A percentile compares a stretch with the other conserved stretches of the same genome.
These are phyloP conservation scores for Zoanthus sansibaricus DNA, from an alignment of 92 coral and sea anemone species.

Conservation along the genomic window DNA sequence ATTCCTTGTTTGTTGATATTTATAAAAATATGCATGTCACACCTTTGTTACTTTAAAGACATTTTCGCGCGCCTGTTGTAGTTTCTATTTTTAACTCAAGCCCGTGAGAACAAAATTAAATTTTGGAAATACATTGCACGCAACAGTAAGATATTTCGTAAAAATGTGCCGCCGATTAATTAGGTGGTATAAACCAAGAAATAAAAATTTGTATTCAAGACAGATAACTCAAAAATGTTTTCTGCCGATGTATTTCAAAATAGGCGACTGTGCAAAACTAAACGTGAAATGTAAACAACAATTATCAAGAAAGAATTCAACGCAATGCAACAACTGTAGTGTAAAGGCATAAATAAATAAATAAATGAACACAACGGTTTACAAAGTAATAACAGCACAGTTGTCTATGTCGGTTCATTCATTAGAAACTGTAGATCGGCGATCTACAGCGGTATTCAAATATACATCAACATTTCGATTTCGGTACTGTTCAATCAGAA, in stretches of 20 bases:
- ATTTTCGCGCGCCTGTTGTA: conserved; percentile 19
- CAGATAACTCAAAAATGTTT: conserved; percentile 32
- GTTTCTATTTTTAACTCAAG: conserved; percentile 51
- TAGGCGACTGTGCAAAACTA: conserved; percentile 30
- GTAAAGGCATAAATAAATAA: conserved; percentile 31
- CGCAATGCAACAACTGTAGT: background rate
- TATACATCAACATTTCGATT: conserved; percentile 59
- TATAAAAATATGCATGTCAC: conserved; percentile 37
- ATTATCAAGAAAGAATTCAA: background rate
- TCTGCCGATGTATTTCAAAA: conserved; percentile 13
- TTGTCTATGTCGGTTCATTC: conserved; percentile 42
- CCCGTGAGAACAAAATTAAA: conserved; percentile 33
- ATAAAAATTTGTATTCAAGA: conserved; percentile 45
- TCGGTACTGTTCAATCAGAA: conserved; percentile 63
- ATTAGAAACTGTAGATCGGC: conserved; percentile 53
- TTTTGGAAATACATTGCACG: conserved; percentile 4
- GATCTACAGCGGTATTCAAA: conserved; percentile 17
- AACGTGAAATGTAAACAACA: conserved; percentile 41
- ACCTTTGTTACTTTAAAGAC: conserved; percentile 33
- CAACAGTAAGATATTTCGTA: conserved; percentile 18
- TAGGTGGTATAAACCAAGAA: conserved; percentile 36
- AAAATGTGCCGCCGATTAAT: conserved; percentile 42
- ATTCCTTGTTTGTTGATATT: conserved; percentile 32
- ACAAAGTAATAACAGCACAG: conserved; percentile 38
- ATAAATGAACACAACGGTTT: conserved; percentile 26